Percentiles rank a stretch among this genome's conserved stretches.
phyloP scores from a whole-genome alignment of 2,888 invertebrate genomes.

The Platynereis dumerilii region DNA sequence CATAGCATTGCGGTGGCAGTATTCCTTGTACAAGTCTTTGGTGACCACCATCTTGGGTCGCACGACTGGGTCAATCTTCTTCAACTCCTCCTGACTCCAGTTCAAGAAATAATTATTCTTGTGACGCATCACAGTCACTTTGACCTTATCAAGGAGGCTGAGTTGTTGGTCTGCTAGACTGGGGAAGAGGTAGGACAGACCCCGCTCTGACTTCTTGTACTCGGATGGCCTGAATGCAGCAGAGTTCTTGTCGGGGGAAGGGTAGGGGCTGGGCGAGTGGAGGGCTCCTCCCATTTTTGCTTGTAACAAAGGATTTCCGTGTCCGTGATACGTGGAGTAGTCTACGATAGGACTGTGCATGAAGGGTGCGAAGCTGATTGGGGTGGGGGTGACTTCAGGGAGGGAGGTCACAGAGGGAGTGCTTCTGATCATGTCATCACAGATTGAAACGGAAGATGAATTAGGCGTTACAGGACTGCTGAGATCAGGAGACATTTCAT shows the following conservation, averaged over 20 bases:
- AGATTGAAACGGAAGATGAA: too few relatives aligned
- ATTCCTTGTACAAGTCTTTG: conserved; percentile 38
- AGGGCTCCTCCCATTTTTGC: too few relatives aligned
- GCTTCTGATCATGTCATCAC: too few relatives aligned
- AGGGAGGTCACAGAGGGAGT: too few relatives aligned
- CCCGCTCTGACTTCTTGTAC: conserved; percentile 35
- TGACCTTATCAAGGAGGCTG: conserved; percentile 36
- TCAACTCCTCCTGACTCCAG: conserved; percentile 35
- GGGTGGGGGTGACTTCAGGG: too few relatives aligned
- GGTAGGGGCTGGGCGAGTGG: background rate
- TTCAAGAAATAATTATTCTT: conserved; percentile 43
- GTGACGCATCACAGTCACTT: conserved; percentile 38
- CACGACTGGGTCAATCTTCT: conserved; percentile 34
- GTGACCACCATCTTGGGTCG: conserved; percentile 38
- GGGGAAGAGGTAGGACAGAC: conserved; percentile 36
- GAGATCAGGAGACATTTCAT: too few relatives aligned
- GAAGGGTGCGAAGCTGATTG: too few relatives aligned
- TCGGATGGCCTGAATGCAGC: conserved; percentile 13
- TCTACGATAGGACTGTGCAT: too few relatives aligned
- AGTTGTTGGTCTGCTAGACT: conserved; percentile 35
- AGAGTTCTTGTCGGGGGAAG: conserved; percentile 12
- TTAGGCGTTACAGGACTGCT: too few relatives aligned
- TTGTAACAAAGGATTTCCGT: too few relatives aligned
- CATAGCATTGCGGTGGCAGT: conserved; percentile 40
- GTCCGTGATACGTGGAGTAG: too few relatives aligned